Conservation (phyloP, 2,113 vertebrate species). For the Pedetes capensis region DNA sequence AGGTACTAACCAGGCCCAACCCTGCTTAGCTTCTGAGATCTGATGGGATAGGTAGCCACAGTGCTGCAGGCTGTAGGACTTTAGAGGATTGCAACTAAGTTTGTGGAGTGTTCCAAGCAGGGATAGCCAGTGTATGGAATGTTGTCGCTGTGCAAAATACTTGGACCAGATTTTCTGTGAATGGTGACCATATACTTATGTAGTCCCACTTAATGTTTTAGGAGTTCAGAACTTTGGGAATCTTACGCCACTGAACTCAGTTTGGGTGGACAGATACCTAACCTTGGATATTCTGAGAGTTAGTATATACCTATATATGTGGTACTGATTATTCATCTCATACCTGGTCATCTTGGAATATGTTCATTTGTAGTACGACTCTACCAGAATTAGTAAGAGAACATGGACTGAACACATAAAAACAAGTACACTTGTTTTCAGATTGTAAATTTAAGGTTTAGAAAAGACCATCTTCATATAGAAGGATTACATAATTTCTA, state of each 20-base stretch:
- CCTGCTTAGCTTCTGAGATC: no score
- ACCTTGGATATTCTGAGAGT: not conserved
- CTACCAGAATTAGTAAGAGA: not conserved
- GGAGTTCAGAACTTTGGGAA: not conserved
- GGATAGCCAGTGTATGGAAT: not conserved
- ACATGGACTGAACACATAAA: not conserved
- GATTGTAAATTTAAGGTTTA: not conserved
- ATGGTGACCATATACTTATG: not conserved
- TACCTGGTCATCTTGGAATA: not conserved
- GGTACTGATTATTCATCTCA: not conserved
- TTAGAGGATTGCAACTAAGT: not conserved
- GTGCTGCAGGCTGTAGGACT: no score
- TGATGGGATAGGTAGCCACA: no score
- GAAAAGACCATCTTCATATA: not conserved
- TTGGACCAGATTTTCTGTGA: not conserved
- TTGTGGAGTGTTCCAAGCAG: not conserved
- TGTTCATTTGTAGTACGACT: not conserved
- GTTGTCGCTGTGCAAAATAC: not conserved
- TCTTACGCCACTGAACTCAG: not conserved
- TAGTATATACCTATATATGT: not conserved
- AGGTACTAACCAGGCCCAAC: no score
- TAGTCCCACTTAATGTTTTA: conserved; percentile 4
- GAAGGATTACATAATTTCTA: not conserved
- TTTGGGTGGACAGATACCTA: not conserved
- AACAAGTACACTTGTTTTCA: not conserved